These are phyloP conservation scores for Aix galericulata DNA, from an alignment of 2,113 vertebrate species.

Conservation along the genomic window DNA sequence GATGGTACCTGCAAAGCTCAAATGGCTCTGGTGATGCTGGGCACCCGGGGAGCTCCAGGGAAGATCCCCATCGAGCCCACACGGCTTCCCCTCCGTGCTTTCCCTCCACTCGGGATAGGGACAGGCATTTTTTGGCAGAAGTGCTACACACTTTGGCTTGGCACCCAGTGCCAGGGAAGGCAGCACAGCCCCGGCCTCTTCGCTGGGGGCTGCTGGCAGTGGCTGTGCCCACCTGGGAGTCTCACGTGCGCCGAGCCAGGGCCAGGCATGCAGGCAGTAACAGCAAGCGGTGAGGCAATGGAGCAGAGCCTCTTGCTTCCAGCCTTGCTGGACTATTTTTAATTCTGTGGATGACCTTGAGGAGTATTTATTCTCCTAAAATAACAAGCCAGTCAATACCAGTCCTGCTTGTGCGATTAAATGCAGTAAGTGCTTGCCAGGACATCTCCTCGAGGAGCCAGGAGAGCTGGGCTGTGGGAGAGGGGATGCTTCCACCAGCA, in stretches of 20 bases:
- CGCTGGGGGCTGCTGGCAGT: neutral
- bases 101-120: neutral
- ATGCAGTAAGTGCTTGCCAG: slow-evolving; percentile 39
- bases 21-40: neutral
- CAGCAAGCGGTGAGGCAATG: neutral
- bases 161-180: neutral
- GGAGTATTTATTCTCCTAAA: slow-evolving; percentile 38
- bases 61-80: neutral
- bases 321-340: neutral
- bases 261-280: neutral
- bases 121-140: neutral
- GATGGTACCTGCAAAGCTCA: neutral
- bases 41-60: neutral
- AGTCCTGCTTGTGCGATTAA: slow-evolving; percentile 46
- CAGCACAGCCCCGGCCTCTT: neutral
- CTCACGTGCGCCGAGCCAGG: neutral
- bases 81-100: neutral
- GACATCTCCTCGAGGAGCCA: neutral
- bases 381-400: slow-evolving; percentile 42
- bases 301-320: neutral
- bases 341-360: slow-evolving; percentile 27
- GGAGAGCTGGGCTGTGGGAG: neutral
- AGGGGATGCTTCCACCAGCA: neutral
- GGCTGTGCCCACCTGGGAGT: neutral
- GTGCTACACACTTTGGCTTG: neutral